These are phyloP conservation scores for Microplitis deprimator DNA, from an alignment of 2,888 invertebrate species.

Conservation along the genomic window DNA sequence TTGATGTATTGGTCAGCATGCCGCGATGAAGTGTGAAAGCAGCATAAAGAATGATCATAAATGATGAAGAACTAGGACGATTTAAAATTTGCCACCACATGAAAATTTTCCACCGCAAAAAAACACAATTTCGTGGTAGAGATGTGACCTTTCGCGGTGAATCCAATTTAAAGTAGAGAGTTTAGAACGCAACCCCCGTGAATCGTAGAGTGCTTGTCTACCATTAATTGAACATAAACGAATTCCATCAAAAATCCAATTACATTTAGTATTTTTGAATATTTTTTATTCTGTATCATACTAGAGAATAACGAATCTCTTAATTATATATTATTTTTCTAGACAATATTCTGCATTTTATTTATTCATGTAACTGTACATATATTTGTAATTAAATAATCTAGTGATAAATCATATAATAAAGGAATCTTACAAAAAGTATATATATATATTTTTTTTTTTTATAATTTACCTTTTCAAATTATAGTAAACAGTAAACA, in stretches of 20 bases:
- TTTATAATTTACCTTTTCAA: too few species aligned
- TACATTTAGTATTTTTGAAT: constrained; percentile 32
- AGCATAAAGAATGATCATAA: neutral
- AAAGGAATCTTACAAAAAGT: too few species aligned
- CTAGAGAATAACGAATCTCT: neutral
- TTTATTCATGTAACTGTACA: too few species aligned
- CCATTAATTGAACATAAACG: constrained; percentile 43
- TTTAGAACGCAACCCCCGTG: constrained; percentile 47
- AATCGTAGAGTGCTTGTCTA: constrained; percentile 40
- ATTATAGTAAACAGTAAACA: neutral
- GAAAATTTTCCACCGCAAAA: constrained; percentile 63
- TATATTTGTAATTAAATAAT: too few species aligned
- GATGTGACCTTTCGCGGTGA: constrained; percentile 58
- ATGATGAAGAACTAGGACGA: constrained; percentile 40
- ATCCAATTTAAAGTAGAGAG: constrained; percentile 59
- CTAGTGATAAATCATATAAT: too few species aligned
- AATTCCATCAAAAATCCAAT: constrained; percentile 47
- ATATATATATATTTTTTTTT: too few species aligned
- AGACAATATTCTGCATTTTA: too few species aligned
- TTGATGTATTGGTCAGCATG: constrained; percentile 47
- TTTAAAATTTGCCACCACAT: constrained; percentile 64
- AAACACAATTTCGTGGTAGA: constrained; percentile 62
- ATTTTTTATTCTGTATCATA: neutral
- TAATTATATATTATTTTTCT: neutral
- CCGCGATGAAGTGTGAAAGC: constrained; percentile 31